These are phyloP conservation scores for Mobula birostris DNA, from an alignment of 2,113 vertebrate species.

Conservation along the genomic window DNA sequence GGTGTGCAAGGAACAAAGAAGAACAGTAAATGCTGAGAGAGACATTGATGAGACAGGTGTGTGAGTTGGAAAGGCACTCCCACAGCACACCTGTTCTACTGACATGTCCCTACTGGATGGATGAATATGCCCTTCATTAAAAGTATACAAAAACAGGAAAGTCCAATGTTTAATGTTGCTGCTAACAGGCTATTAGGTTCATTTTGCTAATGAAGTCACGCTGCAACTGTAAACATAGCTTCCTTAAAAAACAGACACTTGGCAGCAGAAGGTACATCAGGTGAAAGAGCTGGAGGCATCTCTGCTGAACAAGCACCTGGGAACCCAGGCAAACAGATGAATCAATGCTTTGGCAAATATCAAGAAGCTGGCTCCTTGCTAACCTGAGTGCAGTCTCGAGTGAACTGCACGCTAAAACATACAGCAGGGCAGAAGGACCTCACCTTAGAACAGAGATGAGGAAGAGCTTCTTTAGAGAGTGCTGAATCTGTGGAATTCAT, in stretches of 20 bases:
- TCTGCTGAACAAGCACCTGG: background rate
- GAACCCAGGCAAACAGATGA: background rate
- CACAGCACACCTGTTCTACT: background rate
- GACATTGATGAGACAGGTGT: background rate
- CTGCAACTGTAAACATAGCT: background rate
- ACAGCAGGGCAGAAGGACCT: no score
- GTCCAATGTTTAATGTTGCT: background rate
- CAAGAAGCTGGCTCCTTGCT: background rate
- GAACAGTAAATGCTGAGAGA: background rate
- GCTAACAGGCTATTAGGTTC: background rate
- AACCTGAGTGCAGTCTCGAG: no score
- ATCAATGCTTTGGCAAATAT: background rate
- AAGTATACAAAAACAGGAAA: background rate
- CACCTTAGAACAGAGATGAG: no score
- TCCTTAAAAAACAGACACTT: background rate
- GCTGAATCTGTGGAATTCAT: no score
- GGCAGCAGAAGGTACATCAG: background rate
- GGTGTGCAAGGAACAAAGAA: background rate
- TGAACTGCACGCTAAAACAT: background rate
- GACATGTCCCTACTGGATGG: background rate
- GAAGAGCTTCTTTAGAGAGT: no score
- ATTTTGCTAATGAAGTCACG: background rate
- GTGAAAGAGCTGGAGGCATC: background rate
- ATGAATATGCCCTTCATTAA: background rate
- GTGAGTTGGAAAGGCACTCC: background rate